A percentile compares a stretch with the other conserved stretches of the same genome.
These are phyloP conservation scores for Germaria angustata DNA, from an alignment of 2,888 invertebrate species.

Conservation along the genomic window DNA sequence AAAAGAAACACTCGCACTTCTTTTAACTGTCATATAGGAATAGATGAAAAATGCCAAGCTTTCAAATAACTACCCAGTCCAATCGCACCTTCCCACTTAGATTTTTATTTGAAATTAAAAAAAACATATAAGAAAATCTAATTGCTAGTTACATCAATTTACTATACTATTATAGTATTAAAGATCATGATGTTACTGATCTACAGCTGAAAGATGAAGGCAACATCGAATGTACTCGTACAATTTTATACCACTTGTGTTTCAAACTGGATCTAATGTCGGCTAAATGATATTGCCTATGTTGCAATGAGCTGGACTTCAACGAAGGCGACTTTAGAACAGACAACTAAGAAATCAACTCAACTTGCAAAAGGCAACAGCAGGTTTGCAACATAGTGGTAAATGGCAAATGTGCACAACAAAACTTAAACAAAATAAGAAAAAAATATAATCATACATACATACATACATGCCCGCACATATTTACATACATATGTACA, in stretches of 20 bases:
- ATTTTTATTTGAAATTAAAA: not conserved
- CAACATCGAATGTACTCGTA: constrained; percentile 2
- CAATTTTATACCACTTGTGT: constrained; percentile 44
- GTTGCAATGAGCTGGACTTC: constrained; percentile 21
- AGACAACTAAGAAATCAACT: not conserved
- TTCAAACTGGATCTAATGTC: constrained; percentile 39
- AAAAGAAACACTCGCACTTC: no score
- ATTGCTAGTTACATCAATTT: constrained; percentile 25
- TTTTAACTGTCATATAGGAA: no score
- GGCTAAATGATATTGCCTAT: not conserved
- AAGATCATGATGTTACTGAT: not conserved
- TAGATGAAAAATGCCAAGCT: no score
- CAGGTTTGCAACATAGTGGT: not conserved
- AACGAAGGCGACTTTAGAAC: constrained; percentile 12
- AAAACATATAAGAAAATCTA: not conserved
- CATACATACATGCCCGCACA: no score
- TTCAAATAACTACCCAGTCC: no score
- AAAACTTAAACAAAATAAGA: constrained; percentile 11
- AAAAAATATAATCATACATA: no score
- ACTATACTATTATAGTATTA: not conserved
- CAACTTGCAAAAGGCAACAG: not conserved
- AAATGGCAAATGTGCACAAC: not conserved
- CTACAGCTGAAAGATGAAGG: constrained; percentile 1
- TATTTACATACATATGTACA: no score
- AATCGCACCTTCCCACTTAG: no score